A percentile compares a stretch with the other conserved stretches of the same genome.
Conservation (phyloP, 37 sponge, comb jelly and placozoan species). For the Halichondria panicea region DNA sequence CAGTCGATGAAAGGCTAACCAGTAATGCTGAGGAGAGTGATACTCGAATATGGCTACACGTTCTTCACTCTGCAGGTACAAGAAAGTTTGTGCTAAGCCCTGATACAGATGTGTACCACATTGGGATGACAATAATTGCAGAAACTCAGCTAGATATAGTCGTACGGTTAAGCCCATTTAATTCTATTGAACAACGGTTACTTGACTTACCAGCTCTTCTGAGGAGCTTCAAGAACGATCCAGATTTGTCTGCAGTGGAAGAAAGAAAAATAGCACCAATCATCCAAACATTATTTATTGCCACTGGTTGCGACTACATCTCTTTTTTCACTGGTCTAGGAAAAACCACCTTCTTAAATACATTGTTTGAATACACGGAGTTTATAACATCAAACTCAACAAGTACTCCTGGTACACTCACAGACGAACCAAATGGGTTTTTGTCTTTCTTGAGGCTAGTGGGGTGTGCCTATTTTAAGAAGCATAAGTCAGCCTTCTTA, state of each 20-base stretch:
- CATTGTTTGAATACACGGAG: constrained; percentile 2
- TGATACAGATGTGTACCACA: constrained; percentile 38
- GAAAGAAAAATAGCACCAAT: background rate
- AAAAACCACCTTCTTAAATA: constrained; percentile 19
- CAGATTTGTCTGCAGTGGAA: constrained; percentile 17
- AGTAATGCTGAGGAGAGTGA: constrained; percentile 34
- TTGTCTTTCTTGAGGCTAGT: constrained; percentile 16
- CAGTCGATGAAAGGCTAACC: background rate
- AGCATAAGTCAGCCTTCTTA: constrained; percentile 27
- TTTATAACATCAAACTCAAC: constrained; percentile 1
- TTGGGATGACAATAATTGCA: constrained; percentile 19
- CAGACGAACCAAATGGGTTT: background rate
- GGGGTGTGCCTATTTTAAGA: constrained; percentile 17
- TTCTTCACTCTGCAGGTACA: background rate
- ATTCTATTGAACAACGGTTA: background rate
- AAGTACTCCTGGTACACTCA: background rate
- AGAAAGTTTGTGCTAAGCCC: constrained; percentile 8
- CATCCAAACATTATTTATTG: constrained; percentile 6
- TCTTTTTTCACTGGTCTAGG: constrained; percentile 28
- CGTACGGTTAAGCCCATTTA: background rate
- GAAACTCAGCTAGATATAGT: background rate
- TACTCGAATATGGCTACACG: constrained; percentile 36
- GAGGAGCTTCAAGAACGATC: constrained; percentile 3
- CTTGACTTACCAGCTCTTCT: constrained; percentile 1
- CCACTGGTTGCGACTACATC: constrained; percentile 34